Conservation (phyloP, 2,888 invertebrate genomes). For the Subacronicta megacephala region DNA sequence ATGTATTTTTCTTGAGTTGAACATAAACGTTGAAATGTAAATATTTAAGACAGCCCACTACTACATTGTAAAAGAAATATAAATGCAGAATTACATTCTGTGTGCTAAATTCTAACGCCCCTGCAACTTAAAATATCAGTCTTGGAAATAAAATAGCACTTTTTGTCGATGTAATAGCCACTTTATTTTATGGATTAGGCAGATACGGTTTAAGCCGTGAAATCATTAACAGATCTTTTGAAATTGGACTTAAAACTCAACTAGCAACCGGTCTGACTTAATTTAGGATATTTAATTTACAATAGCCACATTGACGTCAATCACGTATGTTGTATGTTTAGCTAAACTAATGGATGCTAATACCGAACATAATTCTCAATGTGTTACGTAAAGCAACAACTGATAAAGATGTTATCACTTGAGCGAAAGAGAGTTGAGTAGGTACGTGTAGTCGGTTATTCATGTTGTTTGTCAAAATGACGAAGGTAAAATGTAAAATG, state of each 20-base stretch:
- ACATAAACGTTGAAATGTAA: constrained; percentile 42
- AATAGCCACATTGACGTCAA: constrained; percentile 54
- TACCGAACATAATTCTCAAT: constrained; percentile 41
- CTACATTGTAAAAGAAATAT: constrained; percentile 27
- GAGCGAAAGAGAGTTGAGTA: constrained; percentile 3
- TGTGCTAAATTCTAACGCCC: constrained; percentile 11
- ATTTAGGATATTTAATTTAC: constrained; percentile 46
- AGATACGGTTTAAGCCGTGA: constrained; percentile 45
- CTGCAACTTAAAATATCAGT: constrained; percentile 12
- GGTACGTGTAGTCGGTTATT: constrained; percentile 1
- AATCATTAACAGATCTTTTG: constrained; percentile 47
- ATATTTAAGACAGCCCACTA: constrained; percentile 29
- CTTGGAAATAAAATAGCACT: constrained; percentile 17
- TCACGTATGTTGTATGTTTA: constrained; percentile 41
- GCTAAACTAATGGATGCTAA: constrained; percentile 55
- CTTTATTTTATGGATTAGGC: constrained; percentile 41
- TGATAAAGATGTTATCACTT: constrained; percentile 37
- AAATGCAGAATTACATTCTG: constrained; percentile 12
- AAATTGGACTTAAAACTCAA: constrained; percentile 41
- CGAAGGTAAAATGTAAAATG: constrained; percentile 10
- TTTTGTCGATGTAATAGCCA: constrained; percentile 38
- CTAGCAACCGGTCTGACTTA: constrained; percentile 40
- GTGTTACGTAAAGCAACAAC: constrained; percentile 36
- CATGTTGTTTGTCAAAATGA: constrained; percentile 28
- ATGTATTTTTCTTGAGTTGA: constrained; percentile 34